Conservation (phyloP, 2,113 vertebrate genomes). For the Pungitius pungitius region DNA sequence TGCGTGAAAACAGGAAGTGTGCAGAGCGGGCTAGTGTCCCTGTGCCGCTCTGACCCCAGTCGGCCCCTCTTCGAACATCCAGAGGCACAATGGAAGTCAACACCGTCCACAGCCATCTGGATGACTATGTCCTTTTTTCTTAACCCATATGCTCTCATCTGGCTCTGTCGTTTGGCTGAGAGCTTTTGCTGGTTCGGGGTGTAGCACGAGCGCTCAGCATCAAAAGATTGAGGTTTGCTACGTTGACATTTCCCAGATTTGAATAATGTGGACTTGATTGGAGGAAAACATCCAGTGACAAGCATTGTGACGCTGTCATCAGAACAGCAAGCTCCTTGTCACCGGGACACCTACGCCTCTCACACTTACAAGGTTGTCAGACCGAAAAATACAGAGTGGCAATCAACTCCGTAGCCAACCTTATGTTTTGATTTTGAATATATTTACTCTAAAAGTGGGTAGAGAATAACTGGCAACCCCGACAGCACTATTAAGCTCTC, state of each 20-base stretch:
- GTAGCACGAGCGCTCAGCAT: conserved; percentile 27
- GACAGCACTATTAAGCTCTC: conserved; percentile 44
- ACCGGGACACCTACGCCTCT: conserved; percentile 66
- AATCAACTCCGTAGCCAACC: conserved; percentile 51
- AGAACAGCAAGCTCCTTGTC: conserved; percentile 56
- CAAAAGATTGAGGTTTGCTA: conserved; percentile 51
- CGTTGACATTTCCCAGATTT: conserved; percentile 60
- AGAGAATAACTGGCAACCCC: conserved; percentile 12
- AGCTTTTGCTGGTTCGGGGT: conserved; percentile 9
- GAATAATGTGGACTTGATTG: conserved; percentile 58
- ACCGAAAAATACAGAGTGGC: conserved; percentile 66
- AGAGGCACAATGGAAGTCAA: conserved; percentile 38
- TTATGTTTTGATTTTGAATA: conserved; percentile 41
- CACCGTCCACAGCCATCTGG: conserved; percentile 57
- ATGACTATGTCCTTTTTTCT: conserved; percentile 45
- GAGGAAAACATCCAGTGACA: conserved; percentile 62
- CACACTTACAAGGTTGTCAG: conserved; percentile 66
- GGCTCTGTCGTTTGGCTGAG: conserved; percentile 3
- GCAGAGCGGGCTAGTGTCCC: conserved; percentile 40
- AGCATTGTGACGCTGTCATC: conserved; percentile 63
- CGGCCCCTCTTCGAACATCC: conserved; percentile 28
- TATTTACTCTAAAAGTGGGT: conserved; percentile 32
- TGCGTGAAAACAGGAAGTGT: conserved; percentile 72
- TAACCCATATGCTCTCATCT: not conserved
- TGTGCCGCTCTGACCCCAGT: conserved; percentile 31